Evolutionary conservation across 1,140 invertebrate genomes (phyloP).

Genomic region (Chironomus tepperi): DNA sequence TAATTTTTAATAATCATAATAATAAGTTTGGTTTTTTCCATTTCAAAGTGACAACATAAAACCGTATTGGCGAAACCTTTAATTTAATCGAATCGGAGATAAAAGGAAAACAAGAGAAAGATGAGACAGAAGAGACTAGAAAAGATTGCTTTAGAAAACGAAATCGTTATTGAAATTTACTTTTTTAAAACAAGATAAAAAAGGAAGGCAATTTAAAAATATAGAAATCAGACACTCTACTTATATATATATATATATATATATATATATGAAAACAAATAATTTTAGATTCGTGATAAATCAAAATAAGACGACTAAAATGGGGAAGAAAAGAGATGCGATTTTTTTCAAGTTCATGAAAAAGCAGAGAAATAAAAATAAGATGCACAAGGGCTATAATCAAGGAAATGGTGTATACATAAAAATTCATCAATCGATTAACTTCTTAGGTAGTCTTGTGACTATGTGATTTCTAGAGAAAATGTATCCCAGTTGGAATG

Average conservation of each 20-base stretch:
- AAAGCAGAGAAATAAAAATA: neutral
- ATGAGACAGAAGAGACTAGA: neutral
- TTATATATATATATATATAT: too few species aligned
- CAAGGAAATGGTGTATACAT: neutral
- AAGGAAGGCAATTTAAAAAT: slow-evolving; percentile 1
- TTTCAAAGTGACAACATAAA: neutral
- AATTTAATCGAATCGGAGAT: neutral
- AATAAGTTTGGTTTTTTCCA: too few species aligned
- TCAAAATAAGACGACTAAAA: slow-evolving; percentile 9
- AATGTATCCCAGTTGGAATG: too few species aligned
- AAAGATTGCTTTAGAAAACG: neutral
- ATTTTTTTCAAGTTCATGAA: slow-evolving; percentile 1
- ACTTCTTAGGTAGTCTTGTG: slow-evolving; percentile 21
- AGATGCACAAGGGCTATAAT: slow-evolving; percentile 3
- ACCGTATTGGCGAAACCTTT: neutral
- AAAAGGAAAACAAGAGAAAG: neutral
- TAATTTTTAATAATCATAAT: too few species aligned
- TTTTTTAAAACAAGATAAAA: neutral
- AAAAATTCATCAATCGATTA: slow-evolving; percentile 15
- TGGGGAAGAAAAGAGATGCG: neutral
- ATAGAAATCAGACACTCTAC: neutral
- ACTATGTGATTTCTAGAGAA: neutral
- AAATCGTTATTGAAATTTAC: neutral
- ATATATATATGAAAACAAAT: slow-evolving; percentile 7
- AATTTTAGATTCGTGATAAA: slow-evolving; percentile 17